Base-by-base conservation (phyloP, 2,888 invertebrate species). In the Pheosia tremula region DNA sequence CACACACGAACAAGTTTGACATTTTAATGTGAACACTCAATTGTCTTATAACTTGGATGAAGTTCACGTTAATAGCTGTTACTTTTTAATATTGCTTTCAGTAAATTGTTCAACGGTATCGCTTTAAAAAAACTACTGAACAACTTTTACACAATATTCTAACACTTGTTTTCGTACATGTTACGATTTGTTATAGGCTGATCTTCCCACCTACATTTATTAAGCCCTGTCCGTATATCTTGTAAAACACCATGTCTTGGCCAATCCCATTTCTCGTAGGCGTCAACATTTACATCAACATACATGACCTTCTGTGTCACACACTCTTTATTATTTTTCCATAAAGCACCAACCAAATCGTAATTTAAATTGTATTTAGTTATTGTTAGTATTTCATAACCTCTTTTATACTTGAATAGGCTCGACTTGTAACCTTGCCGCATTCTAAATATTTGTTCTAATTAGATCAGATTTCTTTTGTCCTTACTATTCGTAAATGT, bases 401-500 rank as follows among this genome's bases (percentile, higher is more conserved):
- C 24, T 24, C 2, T 54, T 56, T 38, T 50, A 58, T 52, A 24
- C 50, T 50, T 58, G 50, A 41, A 4, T 57, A 45, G 57, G 8
- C 11, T 7, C 4, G 24, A 56, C 13, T 45, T 47, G 9, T 57
- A 66, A 66, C 72, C 74, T 69, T 74, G 77, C 53, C 60, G 64
- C 58, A 64, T 59, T 66, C 70, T 75, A 61, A 66, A 77, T 77
- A 72, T 77, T 71, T 53, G 64, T 72, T 62, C 61, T 72, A 75
- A 69, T 66, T 71, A 62, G 73, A 75, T 75, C 77, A 71, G 65
- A 74, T 77, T 77, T 78, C 78, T 72, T 74, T 74, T 71, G 72
- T 74, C 72, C 70, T 76, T 69, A 75, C 60, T 63, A 65, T 59
- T 66, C 75, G 79, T 85, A 83, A 87, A 82, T 79, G 81, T 83